These are phyloP conservation scores for Nettapus auritus DNA, from an alignment of 2,113 vertebrate genomes.

Conservation along the genomic window DNA sequence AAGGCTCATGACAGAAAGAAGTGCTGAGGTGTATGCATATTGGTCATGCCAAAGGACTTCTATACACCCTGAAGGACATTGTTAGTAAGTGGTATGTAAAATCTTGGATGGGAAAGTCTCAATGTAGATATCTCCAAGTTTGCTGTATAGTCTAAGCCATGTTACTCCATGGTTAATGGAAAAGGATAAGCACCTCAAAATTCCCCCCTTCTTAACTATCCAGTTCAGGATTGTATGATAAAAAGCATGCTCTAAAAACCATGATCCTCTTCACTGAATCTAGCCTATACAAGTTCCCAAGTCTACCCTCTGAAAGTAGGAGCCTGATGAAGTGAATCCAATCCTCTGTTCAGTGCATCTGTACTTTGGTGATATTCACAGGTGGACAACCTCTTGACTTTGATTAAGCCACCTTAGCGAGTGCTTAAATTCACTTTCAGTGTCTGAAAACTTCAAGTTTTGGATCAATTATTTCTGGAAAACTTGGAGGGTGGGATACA, in stretches of 20 bases:
- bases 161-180: rapidly evolving
- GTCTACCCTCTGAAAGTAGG: not conserved
- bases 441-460: not conserved
- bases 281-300: not conserved
- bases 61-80: not conserved
- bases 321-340: not conserved
- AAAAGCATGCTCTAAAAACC: not conserved
- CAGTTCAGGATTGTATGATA: not conserved
- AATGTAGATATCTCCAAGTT: not conserved
- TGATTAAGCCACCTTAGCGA: not conserved
- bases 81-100: not conserved
- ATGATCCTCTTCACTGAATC: not conserved
- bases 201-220: not conserved
- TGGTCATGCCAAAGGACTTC: not conserved
- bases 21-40: rapidly evolving
- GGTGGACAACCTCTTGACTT: not conserved
- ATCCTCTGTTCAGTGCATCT: not conserved
- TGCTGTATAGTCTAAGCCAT: rapidly evolving
- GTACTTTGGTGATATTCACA: not conserved
- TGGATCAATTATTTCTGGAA: not conserved
- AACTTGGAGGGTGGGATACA: not conserved
- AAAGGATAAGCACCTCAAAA: not conserved
- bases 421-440: not conserved
- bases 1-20: not conserved
- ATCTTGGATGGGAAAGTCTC: not conserved